Evolutionary conservation across 2,797 vertebrate genomes (phyloP), one percentile per base, ranked within the genome.

Genomic region (Euphonia xanthogaster): DNA sequence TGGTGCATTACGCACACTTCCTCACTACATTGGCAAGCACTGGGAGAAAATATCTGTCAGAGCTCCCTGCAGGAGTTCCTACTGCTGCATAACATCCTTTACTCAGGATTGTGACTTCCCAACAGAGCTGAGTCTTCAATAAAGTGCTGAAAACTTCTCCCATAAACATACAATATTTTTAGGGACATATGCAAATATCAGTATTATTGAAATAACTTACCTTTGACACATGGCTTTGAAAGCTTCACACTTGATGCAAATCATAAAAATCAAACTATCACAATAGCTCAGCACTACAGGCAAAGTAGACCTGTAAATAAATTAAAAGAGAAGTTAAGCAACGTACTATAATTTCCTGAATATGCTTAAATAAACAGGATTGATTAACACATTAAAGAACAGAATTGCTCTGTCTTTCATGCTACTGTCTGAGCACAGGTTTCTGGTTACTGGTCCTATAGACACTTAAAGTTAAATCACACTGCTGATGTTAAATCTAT

Each of bases 131-230:
- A 67, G 19, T 57, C 75, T 71, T 82, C 73, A 53, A 13, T 13
- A 77, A 79, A 73, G 51, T 11, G 39, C 77, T 15, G 40, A 65
- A 72, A 88, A 86, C 67, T 79, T 77, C 42, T 78, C 28, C 50
- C 65, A 35, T 10, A 85, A 84, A 42, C 1, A 1, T 22, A 73
- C 0, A 3, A 2, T 53, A 37, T 39, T 73, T 89, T 81, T 53
- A 71, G 37, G 48, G 37, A 76, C 1, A 1, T 17, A 57, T 4
- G 45, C 2, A 48, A 78, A 15, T 23, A 82, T 37, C n/a, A 91
- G 28, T 55, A 65, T 45, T 72, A 53, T 53, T 62, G 73, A 88
- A 79, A 67, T 40, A 88, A 76, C 96, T 95, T 94, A 97, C 96
- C 94, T 95, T 84, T 66, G 76, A 60, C 51, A 73, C 23, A 2